A percentile compares a stretch with the other conserved stretches of the same genome.
Conservation (phyloP, 2,888 invertebrate genomes). For the Perizoma flavofasciatum region DNA sequence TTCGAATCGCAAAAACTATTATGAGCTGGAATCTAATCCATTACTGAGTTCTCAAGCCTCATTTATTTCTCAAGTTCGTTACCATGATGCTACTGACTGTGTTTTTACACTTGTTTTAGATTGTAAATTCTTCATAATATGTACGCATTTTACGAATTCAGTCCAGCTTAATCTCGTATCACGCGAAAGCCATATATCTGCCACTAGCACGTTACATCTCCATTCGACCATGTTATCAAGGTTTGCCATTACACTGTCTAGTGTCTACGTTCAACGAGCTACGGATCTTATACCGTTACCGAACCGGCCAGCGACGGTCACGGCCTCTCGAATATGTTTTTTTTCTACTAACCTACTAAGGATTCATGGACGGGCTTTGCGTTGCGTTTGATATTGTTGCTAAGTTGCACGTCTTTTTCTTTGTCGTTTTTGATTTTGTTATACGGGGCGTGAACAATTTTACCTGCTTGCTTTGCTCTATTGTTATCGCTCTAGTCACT, state of each 20-base stretch:
- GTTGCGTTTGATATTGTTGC: constrained; percentile 15
- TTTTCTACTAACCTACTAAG: constrained; percentile 65
- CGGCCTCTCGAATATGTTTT: constrained; percentile 57
- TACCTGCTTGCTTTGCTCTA: too few relatives aligned
- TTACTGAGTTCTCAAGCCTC: too few relatives aligned
- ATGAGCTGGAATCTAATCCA: too few relatives aligned
- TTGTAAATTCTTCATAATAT: not conserved
- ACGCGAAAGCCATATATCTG: constrained; percentile 1
- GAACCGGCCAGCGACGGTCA: constrained; percentile 55
- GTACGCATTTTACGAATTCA: not conserved
- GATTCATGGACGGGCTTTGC: constrained; percentile 55
- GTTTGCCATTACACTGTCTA: constrained; percentile 48
- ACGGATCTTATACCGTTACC: constrained; percentile 61
- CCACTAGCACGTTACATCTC: constrained; percentile 27
- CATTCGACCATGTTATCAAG: constrained; percentile 42
- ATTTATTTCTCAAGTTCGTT: too few relatives aligned
- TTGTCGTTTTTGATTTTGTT: not conserved
- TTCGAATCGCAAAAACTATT: too few relatives aligned
- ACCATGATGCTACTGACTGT: too few relatives aligned
- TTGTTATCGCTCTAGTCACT: not conserved
- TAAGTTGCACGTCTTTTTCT: not conserved
- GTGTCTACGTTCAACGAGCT: constrained; percentile 45
- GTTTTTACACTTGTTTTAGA: not conserved
- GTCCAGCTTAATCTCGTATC: not conserved
- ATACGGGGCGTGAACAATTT: not conserved